Percentiles rank a stretch among this genome's conserved stretches.
These are phyloP conservation scores for Calephelis perditalis DNA, from an alignment of 2,888 invertebrate genomes.

Conservation along the genomic window DNA sequence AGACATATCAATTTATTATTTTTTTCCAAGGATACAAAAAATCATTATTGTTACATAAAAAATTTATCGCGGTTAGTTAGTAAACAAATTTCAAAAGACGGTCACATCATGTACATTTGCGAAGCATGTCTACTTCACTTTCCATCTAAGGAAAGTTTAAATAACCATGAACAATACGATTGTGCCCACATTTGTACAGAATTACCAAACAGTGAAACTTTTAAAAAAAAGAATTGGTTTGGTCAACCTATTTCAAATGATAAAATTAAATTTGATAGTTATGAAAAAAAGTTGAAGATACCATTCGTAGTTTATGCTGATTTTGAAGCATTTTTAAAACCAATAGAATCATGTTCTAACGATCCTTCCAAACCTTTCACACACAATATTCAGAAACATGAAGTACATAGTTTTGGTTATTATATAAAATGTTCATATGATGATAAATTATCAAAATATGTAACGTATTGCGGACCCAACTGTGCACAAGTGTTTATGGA, in stretches of 20 bases:
- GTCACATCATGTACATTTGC: constrained; percentile 17
- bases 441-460: constrained; percentile 32
- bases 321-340: constrained; percentile 33
- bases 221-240: background rate
- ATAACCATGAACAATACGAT: background rate
- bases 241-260: constrained; percentile 3
- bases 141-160: background rate
- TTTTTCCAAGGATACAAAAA: constrained; percentile 22
- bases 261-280: constrained; percentile 27
- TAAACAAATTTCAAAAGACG: constrained; percentile 22
- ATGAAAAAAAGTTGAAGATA: constrained; percentile 23
- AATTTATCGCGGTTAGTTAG: constrained; percentile 31
- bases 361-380: constrained; percentile 30
- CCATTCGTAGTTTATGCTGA: constrained; percentile 32
- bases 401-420: constrained; percentile 36
- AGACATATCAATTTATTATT: constrained; percentile 34
- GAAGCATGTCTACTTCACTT: background rate
- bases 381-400: constrained; percentile 32
- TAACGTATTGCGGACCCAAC: constrained; percentile 31
- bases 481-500: constrained; percentile 34
- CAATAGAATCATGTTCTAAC: constrained; percentile 28
- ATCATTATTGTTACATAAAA: constrained; percentile 34
- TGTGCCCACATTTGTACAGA: background rate
- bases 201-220: background rate
- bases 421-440: constrained; percentile 36